A percentile compares a stretch with the other conserved stretches of the same genome.
Conservation (phyloP, 2,888 invertebrate species). For the Epinotia demarniana region DNA sequence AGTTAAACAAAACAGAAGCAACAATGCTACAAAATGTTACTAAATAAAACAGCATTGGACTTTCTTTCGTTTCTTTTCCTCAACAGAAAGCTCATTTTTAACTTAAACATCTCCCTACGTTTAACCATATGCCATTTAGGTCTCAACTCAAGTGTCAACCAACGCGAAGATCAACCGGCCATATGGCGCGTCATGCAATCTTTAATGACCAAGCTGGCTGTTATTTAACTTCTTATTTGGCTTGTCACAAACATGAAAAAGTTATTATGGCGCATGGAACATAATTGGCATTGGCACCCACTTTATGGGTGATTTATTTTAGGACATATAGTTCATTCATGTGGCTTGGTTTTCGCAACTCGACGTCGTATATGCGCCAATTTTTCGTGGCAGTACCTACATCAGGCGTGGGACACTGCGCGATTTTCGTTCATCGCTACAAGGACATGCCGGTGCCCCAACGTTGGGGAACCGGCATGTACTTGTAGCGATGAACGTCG, state of each 20-base stretch:
- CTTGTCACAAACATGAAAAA: conserved; percentile 49
- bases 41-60: neutral
- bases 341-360: too few relatives aligned
- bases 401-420: too few relatives aligned
- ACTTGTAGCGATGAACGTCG: too few relatives aligned
- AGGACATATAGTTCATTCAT: too few relatives aligned
- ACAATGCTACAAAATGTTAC: neutral
- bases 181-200: conserved; percentile 60
- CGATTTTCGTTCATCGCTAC: too few relatives aligned
- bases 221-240: conserved; percentile 53
- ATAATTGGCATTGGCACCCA: neutral
- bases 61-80: conserved; percentile 9
- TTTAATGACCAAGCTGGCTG: conserved; percentile 55
- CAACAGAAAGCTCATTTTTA: conserved; percentile 4
- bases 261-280: conserved; percentile 37
- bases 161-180: conserved; percentile 51
- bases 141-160: conserved; percentile 20
- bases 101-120: conserved; percentile 20
- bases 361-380: too few relatives aligned
- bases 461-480: too few relatives aligned
- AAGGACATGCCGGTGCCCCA: too few relatives aligned
- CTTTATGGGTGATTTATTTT: neutral
- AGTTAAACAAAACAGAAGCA: neutral
- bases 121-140: conserved; percentile 11
- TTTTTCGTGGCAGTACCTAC: too few relatives aligned